These are phyloP conservation scores for Drosophila nigromelanica DNA, from an alignment of 1,140 invertebrate genomes.

Conservation along the genomic window DNA sequence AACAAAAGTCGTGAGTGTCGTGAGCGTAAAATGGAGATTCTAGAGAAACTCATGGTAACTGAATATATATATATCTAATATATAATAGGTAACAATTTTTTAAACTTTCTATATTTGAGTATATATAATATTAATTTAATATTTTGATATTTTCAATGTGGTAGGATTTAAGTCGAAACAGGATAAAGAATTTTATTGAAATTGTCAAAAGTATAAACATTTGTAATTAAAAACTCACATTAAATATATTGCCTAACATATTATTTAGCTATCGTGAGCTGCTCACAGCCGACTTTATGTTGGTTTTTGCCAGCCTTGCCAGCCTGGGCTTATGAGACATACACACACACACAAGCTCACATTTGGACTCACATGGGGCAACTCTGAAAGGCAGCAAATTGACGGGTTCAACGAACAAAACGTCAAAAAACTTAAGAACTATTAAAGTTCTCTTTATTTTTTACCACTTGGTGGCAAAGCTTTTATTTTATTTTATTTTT, in stretches of 20 bases:
- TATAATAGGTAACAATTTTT: too few species aligned
- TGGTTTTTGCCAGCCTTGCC: conserved; percentile 17
- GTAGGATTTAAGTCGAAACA: too few species aligned
- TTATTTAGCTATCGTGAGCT: too few species aligned
- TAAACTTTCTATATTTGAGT: too few species aligned
- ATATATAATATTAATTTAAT: too few species aligned
- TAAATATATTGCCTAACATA: too few species aligned
- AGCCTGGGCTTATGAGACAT: conserved; percentile 3
- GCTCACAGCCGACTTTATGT: neutral
- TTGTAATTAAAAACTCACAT: too few species aligned
- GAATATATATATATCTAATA: too few species aligned
- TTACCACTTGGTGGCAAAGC: conserved; percentile 23
- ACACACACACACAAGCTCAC: conserved; percentile 4
- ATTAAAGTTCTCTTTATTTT: conserved; percentile 65
- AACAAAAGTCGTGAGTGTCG: neutral
- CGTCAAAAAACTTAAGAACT: conserved; percentile 65
- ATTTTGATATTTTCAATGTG: too few species aligned
- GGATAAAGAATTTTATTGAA: too few species aligned
- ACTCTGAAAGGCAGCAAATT: conserved; percentile 61
- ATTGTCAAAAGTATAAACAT: too few species aligned
- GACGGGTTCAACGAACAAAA: conserved; percentile 62
- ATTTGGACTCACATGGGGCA: conserved; percentile 37
- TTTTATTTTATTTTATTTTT: conserved; percentile 45
- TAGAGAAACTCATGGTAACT: too few species aligned
- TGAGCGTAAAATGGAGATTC: neutral